These are phyloP conservation scores for Argynnis bischoffii DNA, from an alignment of 2,888 invertebrate species.

Conservation along the genomic window DNA sequence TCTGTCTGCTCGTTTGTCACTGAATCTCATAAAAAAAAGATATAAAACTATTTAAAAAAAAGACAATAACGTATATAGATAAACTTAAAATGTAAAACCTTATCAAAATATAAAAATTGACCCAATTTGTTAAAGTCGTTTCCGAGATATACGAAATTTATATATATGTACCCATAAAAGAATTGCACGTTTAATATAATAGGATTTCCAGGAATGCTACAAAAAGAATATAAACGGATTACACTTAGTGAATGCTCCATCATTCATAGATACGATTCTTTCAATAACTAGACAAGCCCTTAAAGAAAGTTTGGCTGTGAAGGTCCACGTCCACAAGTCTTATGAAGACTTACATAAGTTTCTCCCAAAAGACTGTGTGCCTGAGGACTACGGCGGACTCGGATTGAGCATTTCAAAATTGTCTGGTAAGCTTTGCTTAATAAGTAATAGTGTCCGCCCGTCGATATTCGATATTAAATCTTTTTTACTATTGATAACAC, in stretches of 20 bases:
- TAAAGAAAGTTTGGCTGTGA: constrained; percentile 47
- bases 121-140: too few relatives aligned
- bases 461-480: too few relatives aligned
- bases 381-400: constrained; percentile 54
- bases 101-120: too few relatives aligned
- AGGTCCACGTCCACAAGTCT: constrained; percentile 45
- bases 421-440: constrained; percentile 13
- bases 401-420: constrained; percentile 24
- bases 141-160: too few relatives aligned
- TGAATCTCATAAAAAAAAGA: too few relatives aligned
- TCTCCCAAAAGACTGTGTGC: constrained; percentile 50
- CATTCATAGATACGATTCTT: constrained; percentile 59
- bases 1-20: too few relatives aligned
- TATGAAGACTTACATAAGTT: constrained; percentile 44
- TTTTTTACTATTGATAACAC: too few relatives aligned
- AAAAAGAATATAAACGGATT: constrained; percentile 61
- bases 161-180: not conserved
- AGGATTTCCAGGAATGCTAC: constrained; percentile 54
- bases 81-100: too few relatives aligned
- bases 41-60: too few relatives aligned
- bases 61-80: too few relatives aligned
- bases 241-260: constrained; percentile 63
- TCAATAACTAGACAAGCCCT: constrained; percentile 57
- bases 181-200: not conserved
- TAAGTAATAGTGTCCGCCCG: not conserved